These are phyloP conservation scores for Fragum fragum DNA, from an alignment of 2,888 invertebrate genomes.

Conservation along the genomic window DNA sequence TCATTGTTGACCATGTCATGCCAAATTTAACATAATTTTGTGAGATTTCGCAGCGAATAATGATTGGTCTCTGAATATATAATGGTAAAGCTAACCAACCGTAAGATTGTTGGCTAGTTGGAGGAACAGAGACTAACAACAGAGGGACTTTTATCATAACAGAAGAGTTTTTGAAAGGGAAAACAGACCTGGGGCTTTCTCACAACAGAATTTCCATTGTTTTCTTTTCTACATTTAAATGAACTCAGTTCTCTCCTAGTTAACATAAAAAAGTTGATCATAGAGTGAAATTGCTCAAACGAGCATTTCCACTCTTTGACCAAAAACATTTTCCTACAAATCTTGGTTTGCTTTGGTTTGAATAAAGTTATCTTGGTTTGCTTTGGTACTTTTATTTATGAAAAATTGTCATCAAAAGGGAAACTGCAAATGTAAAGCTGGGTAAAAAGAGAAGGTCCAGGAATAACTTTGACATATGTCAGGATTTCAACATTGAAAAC, in stretches of 20 bases:
- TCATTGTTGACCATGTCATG: conserved; percentile 61
- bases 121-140: not conserved
- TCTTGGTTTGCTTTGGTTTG: not conserved
- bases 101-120: not conserved
- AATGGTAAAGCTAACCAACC: conserved; percentile 15
- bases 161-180: conserved; percentile 5
- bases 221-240: not conserved
- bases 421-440: too few relatives aligned
- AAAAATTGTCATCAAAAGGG: too few relatives aligned
- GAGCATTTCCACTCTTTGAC: not conserved
- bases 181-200: conserved; percentile 21
- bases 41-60: conserved; percentile 30
- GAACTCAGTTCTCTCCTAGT: too few relatives aligned
- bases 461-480: conserved; percentile 23
- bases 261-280: not conserved
- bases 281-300: not conserved
- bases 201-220: conserved; percentile 13
- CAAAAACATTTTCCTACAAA: not conserved
- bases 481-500: conserved; percentile 26
- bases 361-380: too few relatives aligned
- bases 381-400: too few relatives aligned
- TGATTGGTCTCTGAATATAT: conserved; percentile 22
- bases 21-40: conserved; percentile 55
- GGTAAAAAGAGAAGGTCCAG: not conserved
- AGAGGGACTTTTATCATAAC: not conserved